phyloP scores from a whole-genome alignment of 2,888 invertebrate genomes.

The Hanleya hanleyi region DNA sequence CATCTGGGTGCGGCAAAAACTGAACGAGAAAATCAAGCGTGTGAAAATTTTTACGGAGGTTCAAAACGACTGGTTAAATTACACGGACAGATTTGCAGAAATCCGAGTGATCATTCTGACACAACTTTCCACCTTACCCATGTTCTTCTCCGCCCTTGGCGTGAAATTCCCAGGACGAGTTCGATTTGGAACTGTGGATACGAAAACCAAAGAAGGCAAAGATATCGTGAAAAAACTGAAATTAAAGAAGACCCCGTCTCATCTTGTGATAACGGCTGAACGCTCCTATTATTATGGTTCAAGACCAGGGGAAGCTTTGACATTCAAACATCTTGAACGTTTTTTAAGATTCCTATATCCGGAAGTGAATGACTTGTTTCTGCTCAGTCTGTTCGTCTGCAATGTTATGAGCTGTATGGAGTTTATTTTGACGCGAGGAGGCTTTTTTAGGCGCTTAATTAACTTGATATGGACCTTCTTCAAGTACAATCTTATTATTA shows the following conservation, averaged over 20 bases:
- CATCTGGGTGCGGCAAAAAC: constrained; percentile 74
- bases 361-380: constrained; percentile 76
- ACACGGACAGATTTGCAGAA: constrained; percentile 48
- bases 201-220: constrained; percentile 43
- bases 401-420: constrained; percentile 75
- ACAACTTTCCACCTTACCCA: constrained; percentile 73
- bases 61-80: constrained; percentile 66
- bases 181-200: constrained; percentile 72
- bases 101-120: constrained; percentile 74
- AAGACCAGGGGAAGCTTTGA: constrained; percentile 72
- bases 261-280: constrained; percentile 74
- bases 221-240: constrained; percentile 43
- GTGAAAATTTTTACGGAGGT: constrained; percentile 69
- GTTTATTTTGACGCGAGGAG: constrained; percentile 71
- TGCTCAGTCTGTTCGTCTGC: constrained; percentile 73
- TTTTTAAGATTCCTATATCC: constrained; percentile 75
- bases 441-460: constrained; percentile 65
- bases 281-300: constrained; percentile 72
- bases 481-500: constrained; percentile 74
- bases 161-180: constrained; percentile 76
- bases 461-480: constrained; percentile 72
- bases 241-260: constrained; percentile 61
- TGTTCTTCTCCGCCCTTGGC: constrained; percentile 76
- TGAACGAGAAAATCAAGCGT: constrained; percentile 72
- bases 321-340: constrained; percentile 73